These are phyloP conservation scores for Heteractis magnifica DNA, from an alignment of 92 coral and sea anemone genomes.

Conservation along the genomic window DNA sequence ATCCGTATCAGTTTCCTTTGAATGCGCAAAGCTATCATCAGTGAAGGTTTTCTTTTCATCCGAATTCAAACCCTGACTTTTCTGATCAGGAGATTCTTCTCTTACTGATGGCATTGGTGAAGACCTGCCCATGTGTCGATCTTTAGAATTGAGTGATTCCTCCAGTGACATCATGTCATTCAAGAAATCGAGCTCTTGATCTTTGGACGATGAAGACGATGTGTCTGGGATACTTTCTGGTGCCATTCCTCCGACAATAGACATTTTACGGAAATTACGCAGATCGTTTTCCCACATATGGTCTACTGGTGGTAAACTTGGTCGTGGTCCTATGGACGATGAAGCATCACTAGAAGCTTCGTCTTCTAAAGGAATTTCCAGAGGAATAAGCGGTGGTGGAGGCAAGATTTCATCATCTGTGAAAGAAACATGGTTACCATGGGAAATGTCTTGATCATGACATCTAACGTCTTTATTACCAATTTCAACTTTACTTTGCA, in stretches of 20 bases:
- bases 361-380: background rate
- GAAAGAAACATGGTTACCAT: constrained; percentile 8
- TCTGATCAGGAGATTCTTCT: background rate
- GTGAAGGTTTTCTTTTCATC: background rate
- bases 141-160: constrained; percentile 26
- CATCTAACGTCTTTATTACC: background rate
- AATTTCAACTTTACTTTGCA: background rate
- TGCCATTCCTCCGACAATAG: constrained; percentile 19
- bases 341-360: constrained; percentile 12
- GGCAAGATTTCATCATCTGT: background rate
- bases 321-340: constrained; percentile 7
- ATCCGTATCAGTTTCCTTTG: background rate
- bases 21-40: background rate
- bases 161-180: constrained; percentile 59
- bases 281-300: constrained; percentile 37
- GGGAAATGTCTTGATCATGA: background rate
- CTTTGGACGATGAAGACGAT: constrained; percentile 46
- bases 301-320: background rate
- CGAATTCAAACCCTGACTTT: background rate
- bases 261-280: constrained; percentile 37
- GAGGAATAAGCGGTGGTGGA: background rate
- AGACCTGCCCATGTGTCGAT: background rate
- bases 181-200: constrained; percentile 59
- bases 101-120: background rate
- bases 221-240: constrained; percentile 41